Evolutionary conservation across 2,797 vertebrate species (phyloP), one percentile per base, ranked within the genome.

Genomic region (Lycodopsis pacificus): DNA sequence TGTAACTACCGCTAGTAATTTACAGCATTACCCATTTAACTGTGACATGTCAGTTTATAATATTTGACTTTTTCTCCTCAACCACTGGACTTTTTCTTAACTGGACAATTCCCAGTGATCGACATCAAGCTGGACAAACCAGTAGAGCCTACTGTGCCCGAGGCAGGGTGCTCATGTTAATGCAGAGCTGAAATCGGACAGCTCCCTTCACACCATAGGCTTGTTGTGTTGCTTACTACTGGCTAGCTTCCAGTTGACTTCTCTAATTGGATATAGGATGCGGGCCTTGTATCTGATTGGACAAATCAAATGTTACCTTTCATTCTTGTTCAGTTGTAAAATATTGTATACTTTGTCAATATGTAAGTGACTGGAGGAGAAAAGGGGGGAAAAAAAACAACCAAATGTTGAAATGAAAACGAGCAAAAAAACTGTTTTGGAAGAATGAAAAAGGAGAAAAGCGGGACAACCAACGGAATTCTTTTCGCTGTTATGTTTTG

Each of bases 81-180:
- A 5, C n/a, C 64, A 30, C 30, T n/a, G 36, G 14, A 46, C 53
- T 79, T 86, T 91, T 91, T 90, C 86, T 92, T 92, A 91, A 94
- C 75, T 5, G 6, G 2, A 44, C 57, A 22, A 71, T 72, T 81
- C 48, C 10, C 95, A 97, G 96, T 96, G 96, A 97, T 97, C 22
- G 97, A 97, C 95, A 97, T 97, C 92, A 97, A 97, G 94, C 95
- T 97, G 95, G 96, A 97, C 93, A 97, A 97, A 93, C 95, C 96
- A 54, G 95, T 95, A 66, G 95, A 97, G 86, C 95, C 96, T 27
- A 95, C 83, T 17, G 96, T 95, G 86, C 96, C 96, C 0, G 97
- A 98, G 90, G 95, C 95, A 19, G 96, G 97, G 42, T 98, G 97
- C 91, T 97, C 97, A 88, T 98, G 97, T 96, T 98, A 98, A 96